These are phyloP conservation scores for Emesis russula DNA, from an alignment of 2,888 invertebrate species.

Conservation along the genomic window DNA sequence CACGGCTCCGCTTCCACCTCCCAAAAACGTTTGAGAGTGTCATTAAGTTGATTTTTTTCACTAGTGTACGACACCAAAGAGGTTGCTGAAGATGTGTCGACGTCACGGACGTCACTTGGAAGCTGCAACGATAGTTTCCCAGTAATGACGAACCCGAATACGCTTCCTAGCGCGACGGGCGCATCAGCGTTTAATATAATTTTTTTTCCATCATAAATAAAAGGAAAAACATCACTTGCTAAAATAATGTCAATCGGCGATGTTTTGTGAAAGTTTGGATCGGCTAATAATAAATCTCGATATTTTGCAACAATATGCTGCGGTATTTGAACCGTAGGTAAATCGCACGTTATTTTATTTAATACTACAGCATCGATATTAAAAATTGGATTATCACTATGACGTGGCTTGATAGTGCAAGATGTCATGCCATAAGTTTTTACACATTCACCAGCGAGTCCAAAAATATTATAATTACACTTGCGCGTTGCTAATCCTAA, in stretches of 20 bases:
- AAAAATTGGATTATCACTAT: not conserved
- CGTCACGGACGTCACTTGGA: not conserved
- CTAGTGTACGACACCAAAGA: not conserved
- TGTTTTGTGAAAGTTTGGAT: constrained; percentile 21
- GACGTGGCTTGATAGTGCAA: not conserved
- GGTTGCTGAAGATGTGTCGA: not conserved
- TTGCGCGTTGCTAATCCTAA: not conserved
- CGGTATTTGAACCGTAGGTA: not conserved
- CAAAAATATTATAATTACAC: constrained; percentile 3
- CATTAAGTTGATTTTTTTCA: not conserved
- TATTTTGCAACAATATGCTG: not conserved
- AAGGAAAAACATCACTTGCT: not conserved
- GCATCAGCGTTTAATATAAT: not conserved
- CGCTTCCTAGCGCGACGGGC: not conserved
- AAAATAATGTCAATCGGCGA: constrained; percentile 10
- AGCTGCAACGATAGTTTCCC: not conserved
- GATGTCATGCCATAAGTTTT: constrained; percentile 1
- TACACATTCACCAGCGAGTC: not conserved
- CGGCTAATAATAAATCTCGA: not conserved
- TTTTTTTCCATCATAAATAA: not conserved
- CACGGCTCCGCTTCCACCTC: constrained; percentile 42
- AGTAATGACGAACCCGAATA: not conserved
- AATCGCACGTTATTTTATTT: not conserved
- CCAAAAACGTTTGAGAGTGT: constrained; percentile 52
- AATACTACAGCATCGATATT: not conserved